Percentiles rank a stretch among this genome's conserved stretches.
These are phyloP conservation scores for Apodemia duryi DNA, from an alignment of 2,888 invertebrate species.

Conservation along the genomic window DNA sequence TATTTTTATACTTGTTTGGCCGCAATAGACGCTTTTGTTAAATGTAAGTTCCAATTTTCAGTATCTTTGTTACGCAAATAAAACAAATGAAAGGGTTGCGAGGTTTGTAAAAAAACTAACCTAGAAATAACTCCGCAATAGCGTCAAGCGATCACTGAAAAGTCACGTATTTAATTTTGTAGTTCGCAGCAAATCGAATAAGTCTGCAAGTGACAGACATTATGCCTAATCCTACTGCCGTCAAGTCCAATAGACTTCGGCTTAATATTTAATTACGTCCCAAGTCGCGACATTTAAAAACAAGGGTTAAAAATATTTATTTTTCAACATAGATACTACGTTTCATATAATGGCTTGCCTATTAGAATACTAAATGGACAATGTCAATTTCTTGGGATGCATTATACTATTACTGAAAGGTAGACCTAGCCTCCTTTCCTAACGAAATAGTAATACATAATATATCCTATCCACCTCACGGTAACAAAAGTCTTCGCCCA, in stretches of 20 bases:
- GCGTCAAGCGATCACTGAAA: constrained; percentile 7
- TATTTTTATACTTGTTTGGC: no score
- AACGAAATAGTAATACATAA: no score
- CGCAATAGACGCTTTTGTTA: no score
- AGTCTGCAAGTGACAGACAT: constrained; percentile 27
- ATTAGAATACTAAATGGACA: no score
- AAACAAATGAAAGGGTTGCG: neutral
- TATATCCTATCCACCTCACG: no score
- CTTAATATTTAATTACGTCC: constrained; percentile 1
- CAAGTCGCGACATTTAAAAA: constrained; percentile 4
- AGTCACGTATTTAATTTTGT: constrained; percentile 58
- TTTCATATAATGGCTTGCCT: no score
- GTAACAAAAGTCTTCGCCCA: no score
- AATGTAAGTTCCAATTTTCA: no score
- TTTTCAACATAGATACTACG: no score
- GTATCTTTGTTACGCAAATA: neutral
- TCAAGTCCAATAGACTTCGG: constrained; percentile 7
- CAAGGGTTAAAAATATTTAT: neutral
- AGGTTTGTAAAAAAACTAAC: constrained; percentile 3
- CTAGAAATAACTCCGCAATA: neutral
- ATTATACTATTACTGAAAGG: no score
- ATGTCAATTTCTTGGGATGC: no score
- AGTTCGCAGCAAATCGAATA: constrained; percentile 33
- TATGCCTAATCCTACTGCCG: constrained; percentile 27
- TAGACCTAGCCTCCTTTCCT: no score